These are phyloP conservation scores for Cotesia chilonis DNA, from an alignment of 1,140 invertebrate genomes.

Conservation along the genomic window DNA sequence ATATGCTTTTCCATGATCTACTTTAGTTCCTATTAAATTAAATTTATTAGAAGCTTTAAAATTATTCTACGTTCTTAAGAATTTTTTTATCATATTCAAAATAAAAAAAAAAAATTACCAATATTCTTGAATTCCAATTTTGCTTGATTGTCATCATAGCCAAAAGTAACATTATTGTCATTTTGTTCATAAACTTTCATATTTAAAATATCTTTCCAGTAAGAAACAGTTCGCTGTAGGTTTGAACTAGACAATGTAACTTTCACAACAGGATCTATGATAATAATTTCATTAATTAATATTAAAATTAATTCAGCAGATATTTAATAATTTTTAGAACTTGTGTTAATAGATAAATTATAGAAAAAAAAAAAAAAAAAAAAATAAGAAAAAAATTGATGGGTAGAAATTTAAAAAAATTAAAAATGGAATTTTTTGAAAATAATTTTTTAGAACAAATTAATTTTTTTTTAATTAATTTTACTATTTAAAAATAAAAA, in stretches of 20 bases:
- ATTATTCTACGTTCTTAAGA: not conserved
- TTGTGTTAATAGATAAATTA: no score
- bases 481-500: conserved; percentile 1
- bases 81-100: conserved; percentile 14
- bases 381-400: no score
- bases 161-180: conserved; percentile 71
- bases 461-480: no score
- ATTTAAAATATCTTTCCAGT: conserved; percentile 83
- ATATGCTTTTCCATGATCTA: conserved; percentile 91
- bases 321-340: no score
- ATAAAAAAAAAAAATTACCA: conserved; percentile 60
- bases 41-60: not conserved
- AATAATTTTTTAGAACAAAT: no score
- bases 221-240: conserved; percentile 78
- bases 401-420: no score
- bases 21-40: conserved; percentile 64
- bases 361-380: no score
- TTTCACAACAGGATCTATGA: conserved; percentile 82
- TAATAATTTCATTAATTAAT: conserved; percentile 20
- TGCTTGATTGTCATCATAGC: conserved; percentile 78
- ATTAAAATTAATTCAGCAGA: conserved; percentile 18
- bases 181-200: conserved; percentile 76
- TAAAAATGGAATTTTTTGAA: no score
- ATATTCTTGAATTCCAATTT: conserved; percentile 80
- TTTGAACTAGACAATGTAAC: conserved; percentile 83